Evolutionary conservation across 1,140 invertebrate genomes (phyloP), one percentile per base, ranked within the genome.

Genomic region (Hestina assimilis): DNA sequence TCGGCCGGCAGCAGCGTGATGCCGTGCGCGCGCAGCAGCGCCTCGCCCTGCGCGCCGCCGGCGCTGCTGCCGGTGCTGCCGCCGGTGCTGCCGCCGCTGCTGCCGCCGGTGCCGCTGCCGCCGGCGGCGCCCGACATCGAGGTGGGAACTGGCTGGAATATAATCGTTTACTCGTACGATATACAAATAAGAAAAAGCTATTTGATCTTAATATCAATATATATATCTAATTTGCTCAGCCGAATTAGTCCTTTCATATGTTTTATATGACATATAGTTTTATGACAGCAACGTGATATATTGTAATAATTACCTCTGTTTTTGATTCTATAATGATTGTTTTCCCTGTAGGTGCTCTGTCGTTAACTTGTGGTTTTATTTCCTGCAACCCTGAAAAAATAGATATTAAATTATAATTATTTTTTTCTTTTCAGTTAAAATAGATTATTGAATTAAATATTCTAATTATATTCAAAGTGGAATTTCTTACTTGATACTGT

Each of bases 21-120:
- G 24, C 95, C 95, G 78, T 93, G 89, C 59, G 92, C 90, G 0
- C 97, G 74, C 38, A 98, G 87, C 42, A 94, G 62, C 63, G 93
- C 90, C 20, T 92, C 67, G 91, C 89, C 29, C 12, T 24, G 56
- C 8, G 88, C 97, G 96, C 5, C 97, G 86, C 97, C 87, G 95
- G 93, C 31, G 0, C 26, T 17, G 15, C 26, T 5, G 91, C 67
- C 61, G 93, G 4, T 31, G 92, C n/a, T n/a, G 96, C 6, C 97
- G 87, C 14, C 95, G 95, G 92, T 24, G 0, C 33, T 14, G 15
- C 26, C n/a, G 91, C 67, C 61, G 93, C 19, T 15, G 92, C 24
- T 85, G 97, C 95, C 33, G 94, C 96, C 96, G 97, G 2, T 1
- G 4, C 24, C 24, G 6, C 24, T n/a, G 24, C 24, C 2, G 2